phyloP scores from a whole-genome alignment of 1,140 invertebrate genomes.

The Brachionus paranguensis region DNA sequence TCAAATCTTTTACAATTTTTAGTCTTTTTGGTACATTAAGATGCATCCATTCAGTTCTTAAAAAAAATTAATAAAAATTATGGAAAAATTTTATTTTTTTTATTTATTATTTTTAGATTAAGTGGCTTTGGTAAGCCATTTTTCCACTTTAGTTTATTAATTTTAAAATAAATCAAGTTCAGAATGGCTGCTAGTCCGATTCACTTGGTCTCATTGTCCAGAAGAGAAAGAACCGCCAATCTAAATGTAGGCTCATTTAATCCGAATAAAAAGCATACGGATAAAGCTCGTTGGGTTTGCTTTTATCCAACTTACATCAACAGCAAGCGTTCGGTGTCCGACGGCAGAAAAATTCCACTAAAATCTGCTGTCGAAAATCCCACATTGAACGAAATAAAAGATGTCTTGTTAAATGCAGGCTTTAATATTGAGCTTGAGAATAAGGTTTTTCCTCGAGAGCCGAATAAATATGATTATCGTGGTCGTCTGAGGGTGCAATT shows the following conservation, averaged over 20 bases:
- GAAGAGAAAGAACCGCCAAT: constrained; percentile 36
- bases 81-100: neutral
- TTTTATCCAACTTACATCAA: constrained; percentile 95
- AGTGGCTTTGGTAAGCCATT: neutral
- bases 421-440: constrained; percentile 83
- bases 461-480: constrained; percentile 74
- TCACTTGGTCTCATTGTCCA: constrained; percentile 11
- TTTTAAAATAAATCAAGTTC: neutral
- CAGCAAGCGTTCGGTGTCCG: constrained; percentile 77
- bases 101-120: neutral
- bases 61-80: neutral
- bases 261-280: constrained; percentile 22
- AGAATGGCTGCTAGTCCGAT: constrained; percentile 5
- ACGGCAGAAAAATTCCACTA: constrained; percentile 77
- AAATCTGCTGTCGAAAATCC: constrained; percentile 86
- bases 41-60: neutral
- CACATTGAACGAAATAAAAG: constrained; percentile 81
- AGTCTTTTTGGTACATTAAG: neutral
- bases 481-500: constrained; percentile 85
- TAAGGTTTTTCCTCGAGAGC: constrained; percentile 83
- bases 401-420: constrained; percentile 75
- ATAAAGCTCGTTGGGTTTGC: constrained; percentile 68
- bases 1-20: neutral
- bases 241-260: constrained; percentile 33
- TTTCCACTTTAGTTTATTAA: neutral